Evolutionary conservation across 2,113 vertebrate species (phyloP).

Genomic region (Uropsilus gracilis): DNA sequence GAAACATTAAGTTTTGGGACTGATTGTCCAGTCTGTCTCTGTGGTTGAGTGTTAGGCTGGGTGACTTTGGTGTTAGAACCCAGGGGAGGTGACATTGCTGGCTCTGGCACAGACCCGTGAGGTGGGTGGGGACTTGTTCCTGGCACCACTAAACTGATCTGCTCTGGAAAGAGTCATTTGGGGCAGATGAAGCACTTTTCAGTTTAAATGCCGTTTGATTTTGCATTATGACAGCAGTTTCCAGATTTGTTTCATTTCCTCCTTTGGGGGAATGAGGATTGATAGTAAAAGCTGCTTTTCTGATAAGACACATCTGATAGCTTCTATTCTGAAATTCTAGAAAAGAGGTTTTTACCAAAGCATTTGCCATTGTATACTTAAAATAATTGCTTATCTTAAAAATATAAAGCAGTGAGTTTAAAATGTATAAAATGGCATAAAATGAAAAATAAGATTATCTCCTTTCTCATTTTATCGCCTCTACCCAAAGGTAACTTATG

Average conservation of each 20-base stretch:
- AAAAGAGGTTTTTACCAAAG: not conserved
- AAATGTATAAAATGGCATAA: not conserved
- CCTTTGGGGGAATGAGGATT: not conserved
- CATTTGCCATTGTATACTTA: not conserved
- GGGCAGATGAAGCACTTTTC: not conserved
- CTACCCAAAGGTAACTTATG: not conserved
- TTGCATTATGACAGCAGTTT: not conserved
- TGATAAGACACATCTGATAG: not conserved
- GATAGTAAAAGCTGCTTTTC: not conserved
- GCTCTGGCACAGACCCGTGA: not conserved
- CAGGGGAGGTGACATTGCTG: not conserved
- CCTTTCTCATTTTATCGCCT: not conserved
- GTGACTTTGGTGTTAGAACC: not conserved
- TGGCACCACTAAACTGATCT: not conserved
- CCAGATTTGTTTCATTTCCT: not conserved
- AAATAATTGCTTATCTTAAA: not conserved
- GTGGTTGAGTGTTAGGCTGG: not conserved
- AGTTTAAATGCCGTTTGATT: slow-evolving; percentile 25
- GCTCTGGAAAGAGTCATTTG: not conserved
- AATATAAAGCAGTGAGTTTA: not conserved
- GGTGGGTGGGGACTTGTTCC: not conserved
- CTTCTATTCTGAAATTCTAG: not conserved
- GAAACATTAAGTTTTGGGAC: not conserved
- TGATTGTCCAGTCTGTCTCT: not conserved
- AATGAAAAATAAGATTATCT: not conserved